Evolutionary conservation across 1,140 invertebrate species (phyloP).

Genomic region (Lepidostoma basale): DNA sequence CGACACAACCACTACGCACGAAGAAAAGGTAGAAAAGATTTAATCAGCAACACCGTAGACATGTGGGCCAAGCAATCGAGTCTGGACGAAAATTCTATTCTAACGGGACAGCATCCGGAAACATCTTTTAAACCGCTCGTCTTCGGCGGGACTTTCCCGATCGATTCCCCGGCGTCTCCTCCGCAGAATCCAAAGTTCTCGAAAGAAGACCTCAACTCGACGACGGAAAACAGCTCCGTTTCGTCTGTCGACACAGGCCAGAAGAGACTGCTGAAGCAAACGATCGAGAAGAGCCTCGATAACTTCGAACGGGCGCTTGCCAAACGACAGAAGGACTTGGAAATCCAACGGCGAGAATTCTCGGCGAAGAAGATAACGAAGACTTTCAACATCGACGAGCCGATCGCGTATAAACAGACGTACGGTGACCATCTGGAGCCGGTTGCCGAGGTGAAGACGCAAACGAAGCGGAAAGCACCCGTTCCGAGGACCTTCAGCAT

Average conservation of each 20-base stretch:
- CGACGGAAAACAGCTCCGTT: conserved; percentile 25
- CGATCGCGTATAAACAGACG: conserved; percentile 21
- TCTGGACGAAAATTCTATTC: conserved; percentile 29
- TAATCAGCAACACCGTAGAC: conserved; percentile 68
- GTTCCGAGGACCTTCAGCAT: conserved; percentile 66
- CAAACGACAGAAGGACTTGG: conserved; percentile 32
- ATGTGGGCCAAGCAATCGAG: conserved; percentile 57
- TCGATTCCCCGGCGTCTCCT: conserved; percentile 68
- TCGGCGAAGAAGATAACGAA: conserved; percentile 39
- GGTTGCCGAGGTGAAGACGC: neutral
- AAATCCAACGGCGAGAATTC: conserved; percentile 33
- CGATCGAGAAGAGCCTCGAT: conserved; percentile 51
- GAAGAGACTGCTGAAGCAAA: conserved; percentile 44
- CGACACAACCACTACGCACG: conserved; percentile 42
- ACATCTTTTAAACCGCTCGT: conserved; percentile 67
- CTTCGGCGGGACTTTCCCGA: conserved; percentile 82
- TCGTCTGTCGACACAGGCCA: conserved; percentile 15
- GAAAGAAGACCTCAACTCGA: conserved; percentile 30
- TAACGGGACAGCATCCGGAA: conserved; percentile 44
- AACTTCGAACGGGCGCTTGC: conserved; percentile 51
- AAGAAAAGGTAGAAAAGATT: conserved; percentile 54
- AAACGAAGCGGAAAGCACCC: neutral
- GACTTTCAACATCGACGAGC: conserved; percentile 48
- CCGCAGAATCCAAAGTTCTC: conserved; percentile 44
- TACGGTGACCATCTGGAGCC: conserved; percentile 20